Conservation (phyloP, 2,888 invertebrate genomes). For the Euplexia lucipara region DNA sequence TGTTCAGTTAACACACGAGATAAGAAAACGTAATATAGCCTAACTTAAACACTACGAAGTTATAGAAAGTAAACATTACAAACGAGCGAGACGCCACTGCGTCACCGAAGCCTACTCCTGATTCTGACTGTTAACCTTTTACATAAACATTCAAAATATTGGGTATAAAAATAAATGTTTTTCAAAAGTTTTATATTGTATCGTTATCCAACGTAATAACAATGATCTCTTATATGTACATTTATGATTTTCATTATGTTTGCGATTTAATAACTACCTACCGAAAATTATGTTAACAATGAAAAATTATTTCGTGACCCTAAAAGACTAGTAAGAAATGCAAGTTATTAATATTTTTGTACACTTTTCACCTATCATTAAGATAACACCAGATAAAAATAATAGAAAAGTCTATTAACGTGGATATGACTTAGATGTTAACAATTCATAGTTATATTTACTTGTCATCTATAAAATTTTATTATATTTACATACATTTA, state of each 20-base stretch:
- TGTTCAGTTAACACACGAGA: conserved; percentile 70
- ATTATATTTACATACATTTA: conserved; percentile 72
- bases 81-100: conserved; percentile 59
- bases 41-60: conserved; percentile 69
- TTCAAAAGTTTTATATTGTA: conserved; percentile 78
- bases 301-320: conserved; percentile 83
- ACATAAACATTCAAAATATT: conserved; percentile 85
- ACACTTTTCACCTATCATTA: conserved; percentile 89
- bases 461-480: conserved; percentile 67
- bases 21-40: conserved; percentile 66
- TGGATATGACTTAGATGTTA: conserved; percentile 89
- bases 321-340: conserved; percentile 90
- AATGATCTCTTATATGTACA: conserved; percentile 77
- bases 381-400: conserved; percentile 89
- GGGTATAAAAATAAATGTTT: conserved; percentile 88
- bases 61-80: conserved; percentile 56
- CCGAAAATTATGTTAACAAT: conserved; percentile 73
- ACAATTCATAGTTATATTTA: conserved; percentile 78
- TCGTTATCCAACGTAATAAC: conserved; percentile 77
- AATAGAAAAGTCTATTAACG: conserved; percentile 85
- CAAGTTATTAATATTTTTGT: conserved; percentile 87
- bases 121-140: conserved; percentile 70
- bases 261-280: conserved; percentile 72
- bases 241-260: conserved; percentile 66
- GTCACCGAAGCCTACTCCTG: conserved; percentile 72